A percentile compares a stretch with the other conserved stretches of the same genome.
phyloP scores from a whole-genome alignment of 2,797 vertebrate species.

The Pipistrellus pipistrellus region DNA sequence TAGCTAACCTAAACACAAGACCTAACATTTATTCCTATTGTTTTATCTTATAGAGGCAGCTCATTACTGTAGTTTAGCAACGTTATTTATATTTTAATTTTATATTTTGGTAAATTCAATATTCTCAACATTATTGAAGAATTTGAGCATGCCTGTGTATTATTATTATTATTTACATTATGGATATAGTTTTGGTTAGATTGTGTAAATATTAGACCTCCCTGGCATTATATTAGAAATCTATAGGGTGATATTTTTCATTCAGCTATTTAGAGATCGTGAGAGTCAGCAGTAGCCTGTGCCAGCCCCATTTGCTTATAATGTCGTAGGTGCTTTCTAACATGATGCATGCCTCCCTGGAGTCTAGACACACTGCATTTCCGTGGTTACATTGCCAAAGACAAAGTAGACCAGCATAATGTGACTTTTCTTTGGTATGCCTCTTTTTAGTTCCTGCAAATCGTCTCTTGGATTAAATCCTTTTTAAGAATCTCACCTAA shows the following conservation, averaged over 20 bases:
- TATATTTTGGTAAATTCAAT: background rate
- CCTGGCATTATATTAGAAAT: slow-evolving; percentile 33
- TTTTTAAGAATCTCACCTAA: slow-evolving; percentile 70
- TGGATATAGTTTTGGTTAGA: slow-evolving; percentile 31
- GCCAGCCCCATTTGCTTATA: slow-evolving; percentile 63
- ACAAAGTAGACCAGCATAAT: slow-evolving; percentile 51
- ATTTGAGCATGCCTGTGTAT: background rate
- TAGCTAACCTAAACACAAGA: background rate
- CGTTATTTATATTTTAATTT: slow-evolving; percentile 32
- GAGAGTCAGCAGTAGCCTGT: slow-evolving; percentile 61
- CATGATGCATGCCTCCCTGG: slow-evolving; percentile 34
- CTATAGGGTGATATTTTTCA: slow-evolving; percentile 8
- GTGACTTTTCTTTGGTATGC: slow-evolving; percentile 46
- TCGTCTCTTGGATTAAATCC: slow-evolving; percentile 71
- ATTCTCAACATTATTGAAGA: slow-evolving; percentile 41
- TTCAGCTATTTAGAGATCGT: slow-evolving; percentile 57
- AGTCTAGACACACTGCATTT: slow-evolving; percentile 62
- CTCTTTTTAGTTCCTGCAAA: slow-evolving; percentile 64
- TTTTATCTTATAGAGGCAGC: background rate
- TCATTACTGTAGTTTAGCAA: background rate
- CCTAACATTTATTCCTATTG: background rate
- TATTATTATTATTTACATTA: slow-evolving; percentile 3
- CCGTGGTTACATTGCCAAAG: slow-evolving; percentile 39
- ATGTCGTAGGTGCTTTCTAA: slow-evolving; percentile 15
- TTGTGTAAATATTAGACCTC: slow-evolving; percentile 24